Base-by-base conservation (phyloP, 2,113 vertebrate genomes). In the Syngnathus floridae region DNA sequence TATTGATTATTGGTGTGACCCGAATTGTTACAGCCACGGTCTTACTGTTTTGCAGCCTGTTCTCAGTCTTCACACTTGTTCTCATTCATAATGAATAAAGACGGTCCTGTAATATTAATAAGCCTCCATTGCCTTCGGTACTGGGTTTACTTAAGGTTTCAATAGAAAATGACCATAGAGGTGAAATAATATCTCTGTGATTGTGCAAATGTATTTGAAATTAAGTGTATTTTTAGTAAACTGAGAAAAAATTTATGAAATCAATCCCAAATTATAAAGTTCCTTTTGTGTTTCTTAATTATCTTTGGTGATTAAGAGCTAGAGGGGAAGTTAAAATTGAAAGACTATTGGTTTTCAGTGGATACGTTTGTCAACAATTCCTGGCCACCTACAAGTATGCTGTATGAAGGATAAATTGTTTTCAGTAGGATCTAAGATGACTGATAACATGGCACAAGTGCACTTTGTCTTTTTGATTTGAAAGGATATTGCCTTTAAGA, bases 41-140 rank as follows among this genome's bases (percentile, higher is more conserved):
- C 72, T 62, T 72, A 68, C 65, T 84, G 82, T 87, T 87, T 87
- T 85, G 84, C 71, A 84, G 76, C 71, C 73, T 61, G 69, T 80
- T 88, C 72, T 49, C 74, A 76, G 70, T 82, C 86, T 83, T 88
- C 88, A 85, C 84, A 90, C 88, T 88, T 87, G 88, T 89, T 91
- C 82, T 85, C 80, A 89, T 91, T 85, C 82, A 90, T 91, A 88
- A 88, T 91, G 77, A 88, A 91, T 90, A 77, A 45, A 40, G 67
- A 74, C 41, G 26, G 67, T 65, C 70, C 68, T 91, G 85, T 79
- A 89, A 86, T 90, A 91, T 91, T 90, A 87, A 91, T 89, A 84
- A 76, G 65, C 69, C 64, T 77, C 66, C 60, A 69, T 59, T 31
- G 82, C 85, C 84, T 63, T 19, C 43, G 79, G 83, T 45, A 21